These are phyloP conservation scores for Struthidea cinerea DNA, from an alignment of 2,113 vertebrate genomes.

Conservation along the genomic window DNA sequence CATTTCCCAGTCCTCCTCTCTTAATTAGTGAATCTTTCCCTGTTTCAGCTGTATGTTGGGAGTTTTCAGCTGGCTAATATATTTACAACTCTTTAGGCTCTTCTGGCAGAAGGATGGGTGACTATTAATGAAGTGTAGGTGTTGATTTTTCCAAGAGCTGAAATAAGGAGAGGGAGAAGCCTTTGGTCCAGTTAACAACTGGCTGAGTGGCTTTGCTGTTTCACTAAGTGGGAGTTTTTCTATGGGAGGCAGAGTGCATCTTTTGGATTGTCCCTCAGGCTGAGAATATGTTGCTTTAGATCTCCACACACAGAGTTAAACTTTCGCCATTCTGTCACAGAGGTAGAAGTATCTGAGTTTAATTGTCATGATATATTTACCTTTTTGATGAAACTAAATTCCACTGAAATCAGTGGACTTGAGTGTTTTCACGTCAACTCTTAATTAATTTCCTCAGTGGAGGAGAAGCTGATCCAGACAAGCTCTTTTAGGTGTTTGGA, in stretches of 20 bases:
- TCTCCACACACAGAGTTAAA: not conserved
- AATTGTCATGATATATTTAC: not conserved
- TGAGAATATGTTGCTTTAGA: not conserved
- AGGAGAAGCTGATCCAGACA: not conserved
- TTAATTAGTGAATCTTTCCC: not conserved
- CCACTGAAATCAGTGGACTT: not conserved
- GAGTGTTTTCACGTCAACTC: not conserved
- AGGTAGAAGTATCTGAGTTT: not conserved
- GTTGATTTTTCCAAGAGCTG: not conserved
- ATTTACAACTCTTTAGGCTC: not conserved
- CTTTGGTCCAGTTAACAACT: not conserved
- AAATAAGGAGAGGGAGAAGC: not conserved
- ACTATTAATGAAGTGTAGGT: not conserved
- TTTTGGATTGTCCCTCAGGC: not conserved
- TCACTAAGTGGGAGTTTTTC: not conserved
- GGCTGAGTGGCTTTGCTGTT: not conserved
- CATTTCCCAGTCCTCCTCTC: not conserved
- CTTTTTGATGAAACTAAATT: not conserved
- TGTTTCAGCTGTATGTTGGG: not conserved
- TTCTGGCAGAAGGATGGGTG: not conserved
- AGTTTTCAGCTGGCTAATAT: not conserved
- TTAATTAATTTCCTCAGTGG: not conserved
- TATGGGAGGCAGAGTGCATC: not conserved
- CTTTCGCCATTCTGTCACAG: not conserved
- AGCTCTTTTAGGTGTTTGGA: not conserved